A percentile compares a stretch with the other conserved stretches of the same genome.
These are phyloP conservation scores for Rhombomys opimus DNA, from an alignment of 2,113 vertebrate genomes.

Conservation along the genomic window DNA sequence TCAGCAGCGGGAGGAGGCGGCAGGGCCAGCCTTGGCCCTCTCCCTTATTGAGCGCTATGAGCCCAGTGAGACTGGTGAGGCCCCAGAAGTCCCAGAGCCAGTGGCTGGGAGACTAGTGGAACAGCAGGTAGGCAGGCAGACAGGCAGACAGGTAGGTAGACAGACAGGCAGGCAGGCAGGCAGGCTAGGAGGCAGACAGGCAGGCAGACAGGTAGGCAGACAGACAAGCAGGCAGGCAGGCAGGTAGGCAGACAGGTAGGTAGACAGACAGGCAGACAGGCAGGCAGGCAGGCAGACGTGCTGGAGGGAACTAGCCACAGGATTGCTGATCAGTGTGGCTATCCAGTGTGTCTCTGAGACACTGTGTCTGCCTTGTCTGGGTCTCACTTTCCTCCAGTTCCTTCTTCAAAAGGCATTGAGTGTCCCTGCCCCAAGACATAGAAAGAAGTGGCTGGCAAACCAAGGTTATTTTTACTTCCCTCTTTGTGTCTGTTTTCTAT, in stretches of 20 bases:
- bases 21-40: slow-evolving; percentile 83
- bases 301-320: neutral
- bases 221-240: neutral
- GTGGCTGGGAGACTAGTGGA: neutral
- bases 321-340: neutral
- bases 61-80: slow-evolving; percentile 90
- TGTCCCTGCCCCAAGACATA: neutral
- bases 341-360: neutral
- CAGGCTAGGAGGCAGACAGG: neutral
- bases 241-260: too few species aligned
- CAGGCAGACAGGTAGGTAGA: neutral
- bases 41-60: slow-evolving; percentile 95
- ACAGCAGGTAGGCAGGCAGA: neutral
- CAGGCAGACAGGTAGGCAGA: neutral
- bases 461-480: neutral
- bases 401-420: neutral
- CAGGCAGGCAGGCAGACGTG: neutral
- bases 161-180: neutral
- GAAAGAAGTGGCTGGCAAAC: neutral
- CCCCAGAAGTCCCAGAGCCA: neutral
- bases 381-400: neutral
- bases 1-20: slow-evolving; percentile 90
- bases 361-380: neutral
- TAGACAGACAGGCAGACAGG: neutral
- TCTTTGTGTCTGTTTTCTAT: neutral